Conservation (phyloP, 2,888 invertebrate species). For the Mystacides longicornis region DNA sequence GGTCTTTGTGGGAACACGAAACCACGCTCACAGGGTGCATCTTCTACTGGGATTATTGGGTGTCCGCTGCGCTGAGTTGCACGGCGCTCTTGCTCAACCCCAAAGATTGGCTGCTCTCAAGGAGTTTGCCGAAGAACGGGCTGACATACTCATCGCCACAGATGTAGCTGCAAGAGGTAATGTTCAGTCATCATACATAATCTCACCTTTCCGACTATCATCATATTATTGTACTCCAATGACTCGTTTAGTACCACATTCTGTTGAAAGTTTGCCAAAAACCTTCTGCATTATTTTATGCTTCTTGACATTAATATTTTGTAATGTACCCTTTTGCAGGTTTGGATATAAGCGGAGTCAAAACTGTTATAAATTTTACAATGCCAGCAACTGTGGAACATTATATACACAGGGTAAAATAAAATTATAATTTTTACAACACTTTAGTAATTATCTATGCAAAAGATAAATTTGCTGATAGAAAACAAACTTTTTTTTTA, state of each 20-base stretch:
- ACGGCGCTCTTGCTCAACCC: constrained; percentile 93
- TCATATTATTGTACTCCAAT: not conserved
- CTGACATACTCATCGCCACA: constrained; percentile 86
- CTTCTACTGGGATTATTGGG: constrained; percentile 86
- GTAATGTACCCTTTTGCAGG: constrained; percentile 47
- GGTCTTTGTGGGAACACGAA: constrained; percentile 95
- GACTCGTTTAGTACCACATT: too few relatives aligned
- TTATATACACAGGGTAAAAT: constrained; percentile 78
- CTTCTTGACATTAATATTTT: too few relatives aligned
- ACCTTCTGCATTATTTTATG: too few relatives aligned
- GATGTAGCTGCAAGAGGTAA: constrained; percentile 77
- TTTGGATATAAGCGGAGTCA: constrained; percentile 93
- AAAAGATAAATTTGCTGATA: not conserved
- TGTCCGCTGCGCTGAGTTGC: constrained; percentile 71
- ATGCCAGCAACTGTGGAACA: constrained; percentile 93
- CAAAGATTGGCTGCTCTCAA: constrained; percentile 85
- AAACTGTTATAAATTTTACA: constrained; percentile 94
- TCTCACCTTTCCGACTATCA: not conserved
- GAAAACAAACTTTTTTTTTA: not conserved
- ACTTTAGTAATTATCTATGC: not conserved
- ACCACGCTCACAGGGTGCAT: constrained; percentile 89
- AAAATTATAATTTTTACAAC: not conserved
- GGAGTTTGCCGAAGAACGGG: constrained; percentile 78
- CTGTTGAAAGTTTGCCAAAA: too few relatives aligned
- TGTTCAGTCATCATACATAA: not conserved